Evolutionary conservation across 2,888 invertebrate genomes (phyloP).

Genomic region (Aethes cnicana): DNA sequence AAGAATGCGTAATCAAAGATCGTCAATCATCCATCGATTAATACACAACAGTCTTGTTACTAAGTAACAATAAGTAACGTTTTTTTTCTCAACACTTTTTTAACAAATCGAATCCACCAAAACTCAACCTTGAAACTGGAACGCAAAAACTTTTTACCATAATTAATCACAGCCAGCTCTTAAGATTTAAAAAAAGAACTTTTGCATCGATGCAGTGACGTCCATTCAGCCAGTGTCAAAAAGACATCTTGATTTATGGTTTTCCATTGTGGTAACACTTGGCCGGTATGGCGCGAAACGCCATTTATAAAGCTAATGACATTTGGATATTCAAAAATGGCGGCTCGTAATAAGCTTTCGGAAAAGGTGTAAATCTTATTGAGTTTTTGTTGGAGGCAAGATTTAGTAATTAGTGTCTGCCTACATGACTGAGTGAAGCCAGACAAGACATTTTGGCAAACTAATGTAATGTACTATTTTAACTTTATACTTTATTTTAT

Average conservation of each 20-base stretch:
- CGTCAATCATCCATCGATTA: too few relatives aligned
- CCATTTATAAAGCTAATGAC: slow-evolving; percentile 31
- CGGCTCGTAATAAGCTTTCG: slow-evolving; percentile 2
- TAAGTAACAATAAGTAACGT: too few relatives aligned
- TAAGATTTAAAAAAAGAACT: slow-evolving; percentile 16
- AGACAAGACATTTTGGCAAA: too few relatives aligned
- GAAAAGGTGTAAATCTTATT: slow-evolving; percentile 19
- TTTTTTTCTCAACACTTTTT: too few relatives aligned
- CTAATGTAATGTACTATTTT: too few relatives aligned
- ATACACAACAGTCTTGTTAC: too few relatives aligned
- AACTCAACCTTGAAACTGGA: slow-evolving; percentile 22
- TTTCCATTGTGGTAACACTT: slow-evolving; percentile 23
- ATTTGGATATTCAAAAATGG: slow-evolving; percentile 28
- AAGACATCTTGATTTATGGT: slow-evolving; percentile 29
- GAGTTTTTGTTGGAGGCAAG: slow-evolving; percentile 4
- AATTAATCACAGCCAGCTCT: slow-evolving; percentile 25
- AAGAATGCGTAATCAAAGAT: too few relatives aligned
- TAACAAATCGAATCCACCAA: neutral
- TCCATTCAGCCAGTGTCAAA: slow-evolving; percentile 23
- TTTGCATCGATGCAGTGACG: slow-evolving; percentile 28
- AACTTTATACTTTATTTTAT: too few relatives aligned
- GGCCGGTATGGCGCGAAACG: slow-evolving; percentile 30
- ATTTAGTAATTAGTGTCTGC: slow-evolving; percentile 15
- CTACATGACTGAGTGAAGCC: too few relatives aligned
- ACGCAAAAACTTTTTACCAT: slow-evolving; percentile 14